Evolutionary conservation across 2,113 vertebrate genomes (phyloP).

Genomic region (Galeopterus variegatus): DNA sequence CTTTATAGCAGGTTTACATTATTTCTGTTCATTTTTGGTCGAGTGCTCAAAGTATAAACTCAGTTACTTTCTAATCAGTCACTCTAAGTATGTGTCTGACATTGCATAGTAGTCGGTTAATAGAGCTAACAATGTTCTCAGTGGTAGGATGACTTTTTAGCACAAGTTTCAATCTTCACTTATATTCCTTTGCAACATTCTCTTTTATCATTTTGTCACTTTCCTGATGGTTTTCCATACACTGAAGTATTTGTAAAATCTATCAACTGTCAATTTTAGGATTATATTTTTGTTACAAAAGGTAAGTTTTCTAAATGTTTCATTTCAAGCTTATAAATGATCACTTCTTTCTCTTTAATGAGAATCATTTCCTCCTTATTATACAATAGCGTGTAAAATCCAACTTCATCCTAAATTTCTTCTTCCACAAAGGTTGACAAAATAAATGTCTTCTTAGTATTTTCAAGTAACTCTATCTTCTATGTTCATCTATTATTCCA

Average conservation of each 20-base stretch:
- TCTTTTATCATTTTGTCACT: slow-evolving; percentile 80
- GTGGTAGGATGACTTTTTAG: slow-evolving; percentile 66
- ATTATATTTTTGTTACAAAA: slow-evolving; percentile 75
- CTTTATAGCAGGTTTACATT: slow-evolving; percentile 23
- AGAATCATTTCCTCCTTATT: slow-evolving; percentile 69
- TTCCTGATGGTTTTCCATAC: slow-evolving; percentile 67
- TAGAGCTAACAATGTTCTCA: slow-evolving; percentile 80
- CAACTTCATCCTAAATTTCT: slow-evolving; percentile 65
- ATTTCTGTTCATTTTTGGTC: slow-evolving; percentile 10
- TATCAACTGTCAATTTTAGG: slow-evolving; percentile 75
- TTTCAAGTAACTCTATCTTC: slow-evolving; percentile 39
- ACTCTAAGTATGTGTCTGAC: slow-evolving; percentile 23
- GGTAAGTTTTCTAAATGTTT: slow-evolving; percentile 71
- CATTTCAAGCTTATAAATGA: slow-evolving; percentile 52
- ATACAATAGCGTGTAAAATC: slow-evolving; percentile 61
- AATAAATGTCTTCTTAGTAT: neutral
- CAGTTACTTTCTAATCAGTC: slow-evolving; percentile 63
- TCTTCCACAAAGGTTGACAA: slow-evolving; percentile 63
- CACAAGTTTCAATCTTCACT: slow-evolving; percentile 69
- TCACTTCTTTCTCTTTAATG: slow-evolving; percentile 5
- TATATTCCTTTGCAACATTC: slow-evolving; percentile 58
- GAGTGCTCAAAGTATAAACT: slow-evolving; percentile 41
- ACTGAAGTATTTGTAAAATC: slow-evolving; percentile 67
- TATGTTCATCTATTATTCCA: neutral
- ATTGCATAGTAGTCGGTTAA: slow-evolving; percentile 74